Conservation (phyloP, 2,797 vertebrate species). For the Mormyrops attenuatus region DNA sequence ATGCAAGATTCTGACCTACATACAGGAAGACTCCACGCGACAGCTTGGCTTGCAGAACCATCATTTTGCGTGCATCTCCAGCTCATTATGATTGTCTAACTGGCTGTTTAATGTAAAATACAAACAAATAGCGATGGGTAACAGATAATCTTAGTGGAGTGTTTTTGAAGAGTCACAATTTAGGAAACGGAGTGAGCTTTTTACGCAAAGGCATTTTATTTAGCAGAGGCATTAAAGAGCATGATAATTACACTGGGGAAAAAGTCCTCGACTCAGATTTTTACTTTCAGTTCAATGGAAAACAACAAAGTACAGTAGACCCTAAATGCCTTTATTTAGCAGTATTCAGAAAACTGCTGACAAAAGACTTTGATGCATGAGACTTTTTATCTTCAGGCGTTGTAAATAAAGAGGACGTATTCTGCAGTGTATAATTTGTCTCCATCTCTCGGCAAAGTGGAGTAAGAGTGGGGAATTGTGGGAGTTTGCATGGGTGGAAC, state of each 20-base stretch:
- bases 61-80: neutral
- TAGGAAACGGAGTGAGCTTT: neutral
- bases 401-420: slow-evolving; percentile 31
- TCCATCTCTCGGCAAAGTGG: neutral
- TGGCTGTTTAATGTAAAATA: neutral
- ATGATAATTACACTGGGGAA: slow-evolving; percentile 12
- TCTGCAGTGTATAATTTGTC: neutral
- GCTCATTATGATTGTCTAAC: neutral
- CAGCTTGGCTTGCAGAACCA: too few relatives aligned
- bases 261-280: slow-evolving; percentile 1
- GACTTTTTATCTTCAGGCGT: slow-evolving; percentile 31
- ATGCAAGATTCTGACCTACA: neutral
- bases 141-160: neutral
- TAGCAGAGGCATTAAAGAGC: slow-evolving; percentile 13
- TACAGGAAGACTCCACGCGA: neutral
- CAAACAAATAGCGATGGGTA: neutral
- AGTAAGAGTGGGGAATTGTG: slow-evolving; percentile 2
- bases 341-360: slow-evolving; percentile 36
- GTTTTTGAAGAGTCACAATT: neutral
- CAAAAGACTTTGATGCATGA: slow-evolving; percentile 38
- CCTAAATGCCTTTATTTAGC: slow-evolving; percentile 32
- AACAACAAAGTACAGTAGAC: slow-evolving; percentile 9
- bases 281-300: slow-evolving; percentile 20
- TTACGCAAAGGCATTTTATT: slow-evolving; percentile 4
- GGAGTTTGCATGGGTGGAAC: neutral